These are phyloP conservation scores for Pegea sp. DNA, from an alignment of 23 tunicate genomes.

Conservation along the genomic window DNA sequence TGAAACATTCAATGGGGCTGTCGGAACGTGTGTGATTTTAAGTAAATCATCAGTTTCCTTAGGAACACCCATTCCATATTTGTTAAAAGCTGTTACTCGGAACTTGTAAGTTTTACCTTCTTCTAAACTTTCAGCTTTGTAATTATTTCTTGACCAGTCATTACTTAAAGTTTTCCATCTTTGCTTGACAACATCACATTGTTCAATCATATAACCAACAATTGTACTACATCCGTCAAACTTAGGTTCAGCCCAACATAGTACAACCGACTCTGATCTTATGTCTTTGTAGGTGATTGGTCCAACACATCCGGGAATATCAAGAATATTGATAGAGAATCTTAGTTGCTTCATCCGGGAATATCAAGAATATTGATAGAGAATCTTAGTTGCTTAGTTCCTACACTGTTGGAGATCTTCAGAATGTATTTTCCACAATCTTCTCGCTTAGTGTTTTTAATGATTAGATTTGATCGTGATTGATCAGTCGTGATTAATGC, in stretches of 20 bases:
- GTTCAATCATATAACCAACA: conserved; percentile 60
- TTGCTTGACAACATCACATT: conserved; percentile 68
- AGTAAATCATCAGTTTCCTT: conserved; percentile 55
- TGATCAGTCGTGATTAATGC: conserved; percentile 65
- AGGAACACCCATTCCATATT: conserved; percentile 84
- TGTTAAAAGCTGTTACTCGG: conserved; percentile 79
- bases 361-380: conserved; percentile 68
- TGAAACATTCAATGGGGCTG: conserved; percentile 31
- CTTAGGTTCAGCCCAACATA: conserved; percentile 51
- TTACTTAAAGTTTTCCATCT: conserved; percentile 83
- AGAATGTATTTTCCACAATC: conserved; percentile 85
- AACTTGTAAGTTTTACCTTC: conserved; percentile 67
- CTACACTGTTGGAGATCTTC: conserved; percentile 59
- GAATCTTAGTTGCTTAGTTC: conserved; percentile 46
- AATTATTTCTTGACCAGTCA: conserved; percentile 52
- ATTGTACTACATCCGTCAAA: conserved; percentile 72
- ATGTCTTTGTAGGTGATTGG: conserved; percentile 52
- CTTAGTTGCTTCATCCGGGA: conserved; percentile 60
- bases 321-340: conserved; percentile 58
- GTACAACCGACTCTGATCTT: conserved; percentile 32
- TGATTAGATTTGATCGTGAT: conserved; percentile 45
- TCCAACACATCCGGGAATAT: conserved; percentile 77
- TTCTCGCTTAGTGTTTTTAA: conserved; percentile 52
- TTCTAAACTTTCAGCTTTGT: conserved; percentile 33
- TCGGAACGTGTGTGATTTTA: conserved; percentile 75